Conservation (phyloP, 2,888 invertebrate genomes). For the Pasiphila rectangulata region DNA sequence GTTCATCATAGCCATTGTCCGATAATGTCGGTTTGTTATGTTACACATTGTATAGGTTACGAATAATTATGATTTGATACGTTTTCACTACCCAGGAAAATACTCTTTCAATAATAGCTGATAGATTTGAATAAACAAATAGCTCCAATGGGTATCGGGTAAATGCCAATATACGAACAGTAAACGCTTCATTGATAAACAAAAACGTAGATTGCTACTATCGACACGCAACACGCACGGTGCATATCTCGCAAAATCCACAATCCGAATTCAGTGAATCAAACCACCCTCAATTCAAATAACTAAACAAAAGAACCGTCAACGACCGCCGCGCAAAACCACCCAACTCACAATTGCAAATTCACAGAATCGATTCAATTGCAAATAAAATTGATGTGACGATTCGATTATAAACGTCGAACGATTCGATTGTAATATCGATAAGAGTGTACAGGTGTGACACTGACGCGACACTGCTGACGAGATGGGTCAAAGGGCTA, state of each 20-base stretch:
- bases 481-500: slow-evolving; percentile 48
- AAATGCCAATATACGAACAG: too few relatives aligned
- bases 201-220: neutral
- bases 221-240: neutral
- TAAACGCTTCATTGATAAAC: neutral
- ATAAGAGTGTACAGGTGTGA: slow-evolving; percentile 42
- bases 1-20: too few relatives aligned
- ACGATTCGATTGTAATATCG: slow-evolving; percentile 16
- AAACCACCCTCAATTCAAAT: too few relatives aligned
- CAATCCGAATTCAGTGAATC: neutral
- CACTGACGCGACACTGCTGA: slow-evolving; percentile 50
- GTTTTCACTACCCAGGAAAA: too few relatives aligned
- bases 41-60: too few relatives aligned
- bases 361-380: neutral
- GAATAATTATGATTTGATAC: too few relatives aligned
- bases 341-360: slow-evolving; percentile 8
- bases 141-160: too few relatives aligned
- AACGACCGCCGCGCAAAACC: slow-evolving; percentile 7
- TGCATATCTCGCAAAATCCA: neutral
- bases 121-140: too few relatives aligned
- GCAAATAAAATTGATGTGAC: neutral
- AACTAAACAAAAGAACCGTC: slow-evolving; percentile 3
- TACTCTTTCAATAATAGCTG: too few relatives aligned
- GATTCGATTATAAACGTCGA: neutral
- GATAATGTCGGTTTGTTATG: too few relatives aligned